Percentiles rank a stretch among this genome's conserved stretches.
These are phyloP conservation scores for honey bee (Apis mellifera) DNA, from an alignment of 1,140 invertebrate species.

Conservation along the genomic window DNA sequence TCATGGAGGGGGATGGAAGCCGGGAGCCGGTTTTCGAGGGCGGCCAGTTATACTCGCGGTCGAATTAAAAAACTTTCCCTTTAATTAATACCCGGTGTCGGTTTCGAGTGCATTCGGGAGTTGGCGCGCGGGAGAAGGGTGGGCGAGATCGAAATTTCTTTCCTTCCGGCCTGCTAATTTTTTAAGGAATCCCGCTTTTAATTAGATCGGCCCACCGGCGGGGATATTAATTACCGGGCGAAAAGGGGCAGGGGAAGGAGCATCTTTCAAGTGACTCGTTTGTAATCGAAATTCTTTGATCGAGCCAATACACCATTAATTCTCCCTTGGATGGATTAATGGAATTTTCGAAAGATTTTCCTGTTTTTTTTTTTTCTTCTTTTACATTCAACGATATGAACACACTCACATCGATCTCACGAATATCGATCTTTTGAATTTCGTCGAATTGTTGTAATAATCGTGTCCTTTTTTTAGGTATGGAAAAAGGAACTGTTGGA, in stretches of 20 bases:
- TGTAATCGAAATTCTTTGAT: background rate
- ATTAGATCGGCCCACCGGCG: background rate
- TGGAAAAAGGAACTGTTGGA: no score
- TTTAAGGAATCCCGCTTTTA: slow-evolving; percentile 2
- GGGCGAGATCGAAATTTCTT: background rate
- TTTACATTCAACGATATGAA: no score
- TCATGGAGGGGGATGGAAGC: slow-evolving; percentile 43
- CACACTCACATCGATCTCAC: no score
- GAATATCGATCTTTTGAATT: no score
- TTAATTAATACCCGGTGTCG: slow-evolving; percentile 64
- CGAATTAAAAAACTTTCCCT: slow-evolving; percentile 69
- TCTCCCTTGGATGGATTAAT: no score
- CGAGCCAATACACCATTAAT: background rate
- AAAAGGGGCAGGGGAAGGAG: background rate
- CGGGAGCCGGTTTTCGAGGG: slow-evolving; percentile 4
- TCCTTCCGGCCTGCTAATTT: background rate
- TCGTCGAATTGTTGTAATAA: no score
- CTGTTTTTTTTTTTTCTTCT: no score
- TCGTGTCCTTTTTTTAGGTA: no score
- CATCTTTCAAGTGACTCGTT: background rate
- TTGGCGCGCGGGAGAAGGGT: background rate
- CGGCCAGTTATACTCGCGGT: slow-evolving; percentile 44
- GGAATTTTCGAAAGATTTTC: no score
- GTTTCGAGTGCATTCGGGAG: slow-evolving; percentile 34
- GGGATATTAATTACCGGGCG: background rate